These are phyloP conservation scores for Porites australiensis DNA, from an alignment of 64 coral and sea anemone species.

Conservation along the genomic window DNA sequence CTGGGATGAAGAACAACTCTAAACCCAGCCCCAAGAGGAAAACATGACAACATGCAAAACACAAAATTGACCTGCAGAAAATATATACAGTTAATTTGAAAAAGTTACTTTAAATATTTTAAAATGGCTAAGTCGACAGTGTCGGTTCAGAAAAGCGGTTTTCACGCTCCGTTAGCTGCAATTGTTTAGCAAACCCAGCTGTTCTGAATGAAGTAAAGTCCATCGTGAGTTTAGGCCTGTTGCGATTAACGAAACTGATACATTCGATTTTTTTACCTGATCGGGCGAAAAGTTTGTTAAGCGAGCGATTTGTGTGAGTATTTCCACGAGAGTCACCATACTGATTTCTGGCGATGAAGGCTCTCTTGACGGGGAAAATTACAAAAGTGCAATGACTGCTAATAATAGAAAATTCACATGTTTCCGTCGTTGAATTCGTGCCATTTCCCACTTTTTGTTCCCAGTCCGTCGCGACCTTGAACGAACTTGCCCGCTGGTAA, in stretches of 20 bases:
- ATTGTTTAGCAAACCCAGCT: background rate
- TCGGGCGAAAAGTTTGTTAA: constrained; percentile 15
- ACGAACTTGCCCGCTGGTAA: background rate
- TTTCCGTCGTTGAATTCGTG: background rate
- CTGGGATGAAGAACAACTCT: constrained; percentile 38
- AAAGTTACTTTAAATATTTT: background rate
- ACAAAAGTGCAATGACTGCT: background rate
- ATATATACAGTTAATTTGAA: background rate
- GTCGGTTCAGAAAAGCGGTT: background rate
- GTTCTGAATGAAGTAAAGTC: background rate
- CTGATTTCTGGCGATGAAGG: background rate
- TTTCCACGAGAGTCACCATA: background rate
- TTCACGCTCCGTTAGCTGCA: background rate
- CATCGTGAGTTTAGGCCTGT: background rate
- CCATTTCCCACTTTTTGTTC: background rate
- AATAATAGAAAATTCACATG: background rate
- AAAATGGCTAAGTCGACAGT: background rate
- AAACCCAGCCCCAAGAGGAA: constrained; percentile 69
- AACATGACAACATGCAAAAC: constrained; percentile 62
- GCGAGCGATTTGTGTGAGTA: background rate
- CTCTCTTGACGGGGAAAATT: background rate
- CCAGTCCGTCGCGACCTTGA: constrained; percentile 42
- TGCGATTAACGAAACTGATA: background rate
- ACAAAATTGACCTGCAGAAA: constrained; percentile 79
- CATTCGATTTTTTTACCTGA: background rate